phyloP scores from a whole-genome alignment of 37 sponge, comb jelly and placozoan species.

The Oscarella lobularis region DNA sequence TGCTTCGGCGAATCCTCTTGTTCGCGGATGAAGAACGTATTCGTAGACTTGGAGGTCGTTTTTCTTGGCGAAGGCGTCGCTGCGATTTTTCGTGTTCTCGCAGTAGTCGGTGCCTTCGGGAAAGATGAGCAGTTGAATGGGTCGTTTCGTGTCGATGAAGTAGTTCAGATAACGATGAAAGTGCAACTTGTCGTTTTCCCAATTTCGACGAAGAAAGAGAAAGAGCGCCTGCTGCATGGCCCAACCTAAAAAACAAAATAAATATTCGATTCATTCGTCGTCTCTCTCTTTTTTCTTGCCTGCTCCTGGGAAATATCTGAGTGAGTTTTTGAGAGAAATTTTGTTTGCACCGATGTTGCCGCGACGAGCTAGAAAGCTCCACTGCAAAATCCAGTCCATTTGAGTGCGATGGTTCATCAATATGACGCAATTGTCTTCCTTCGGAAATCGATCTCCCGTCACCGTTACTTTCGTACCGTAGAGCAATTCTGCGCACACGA shows the following conservation, averaged over 20 bases:
- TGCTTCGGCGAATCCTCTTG: slow-evolving; percentile 65
- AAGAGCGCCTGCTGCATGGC: slow-evolving; percentile 50
- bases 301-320: too few species aligned
- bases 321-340: not conserved
- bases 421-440: slow-evolving; percentile 58
- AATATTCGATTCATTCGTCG: too few species aligned
- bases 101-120: slow-evolving; percentile 91
- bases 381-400: slow-evolving; percentile 86
- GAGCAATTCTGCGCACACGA: slow-evolving; percentile 41
- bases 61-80: slow-evolving; percentile 42
- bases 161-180: slow-evolving; percentile 26
- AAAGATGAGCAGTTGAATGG: slow-evolving; percentile 71
- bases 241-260: slow-evolving; percentile 56
- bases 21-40: slow-evolving; percentile 71
- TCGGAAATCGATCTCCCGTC: slow-evolving; percentile 41
- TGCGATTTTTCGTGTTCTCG: slow-evolving; percentile 27
- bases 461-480: slow-evolving; percentile 48
- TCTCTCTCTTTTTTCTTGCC: too few species aligned
- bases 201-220: slow-evolving; percentile 66
- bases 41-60: slow-evolving; percentile 49
- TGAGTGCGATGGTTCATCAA: slow-evolving; percentile 85
- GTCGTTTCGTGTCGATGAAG: slow-evolving; percentile 32
- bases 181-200: slow-evolving; percentile 52
- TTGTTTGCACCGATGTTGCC: not conserved
- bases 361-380: slow-evolving; percentile 9